phyloP scores from a whole-genome alignment of 2,113 vertebrate species.

The Rhadina sibilatrix region DNA sequence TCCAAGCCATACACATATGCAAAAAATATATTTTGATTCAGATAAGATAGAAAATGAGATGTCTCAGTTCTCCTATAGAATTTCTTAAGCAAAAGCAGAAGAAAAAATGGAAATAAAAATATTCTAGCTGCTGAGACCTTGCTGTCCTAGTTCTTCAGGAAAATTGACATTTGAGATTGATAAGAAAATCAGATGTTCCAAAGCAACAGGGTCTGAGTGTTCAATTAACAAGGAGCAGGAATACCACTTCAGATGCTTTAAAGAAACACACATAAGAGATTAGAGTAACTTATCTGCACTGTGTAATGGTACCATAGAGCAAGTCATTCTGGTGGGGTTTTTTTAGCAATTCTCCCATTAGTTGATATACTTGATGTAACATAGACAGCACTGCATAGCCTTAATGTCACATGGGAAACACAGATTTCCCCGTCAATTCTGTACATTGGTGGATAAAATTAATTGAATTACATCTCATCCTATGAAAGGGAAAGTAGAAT shows the following conservation, averaged over 20 bases:
- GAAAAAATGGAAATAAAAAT: not conserved
- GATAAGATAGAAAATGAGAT: not conserved
- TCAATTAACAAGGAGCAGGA: not conserved
- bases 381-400: not conserved
- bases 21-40: not conserved
- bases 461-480: not conserved
- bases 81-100: not conserved
- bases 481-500: not conserved
- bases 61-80: not conserved
- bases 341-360: not conserved
- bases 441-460: not conserved
- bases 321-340: not conserved
- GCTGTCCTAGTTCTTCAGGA: not conserved
- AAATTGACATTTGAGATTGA: not conserved
- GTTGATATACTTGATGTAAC: not conserved
- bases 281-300: not conserved
- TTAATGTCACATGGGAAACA: not conserved
- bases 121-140: not conserved
- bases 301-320: not conserved
- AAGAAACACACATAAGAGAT: not conserved
- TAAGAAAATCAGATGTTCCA: not conserved
- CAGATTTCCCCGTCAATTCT: not conserved
- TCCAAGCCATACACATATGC: not conserved
- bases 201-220: not conserved
- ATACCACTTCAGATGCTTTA: not conserved